Base-by-base conservation (phyloP, 64 coral and sea anemone species). In the Anthopleura sola region DNA sequence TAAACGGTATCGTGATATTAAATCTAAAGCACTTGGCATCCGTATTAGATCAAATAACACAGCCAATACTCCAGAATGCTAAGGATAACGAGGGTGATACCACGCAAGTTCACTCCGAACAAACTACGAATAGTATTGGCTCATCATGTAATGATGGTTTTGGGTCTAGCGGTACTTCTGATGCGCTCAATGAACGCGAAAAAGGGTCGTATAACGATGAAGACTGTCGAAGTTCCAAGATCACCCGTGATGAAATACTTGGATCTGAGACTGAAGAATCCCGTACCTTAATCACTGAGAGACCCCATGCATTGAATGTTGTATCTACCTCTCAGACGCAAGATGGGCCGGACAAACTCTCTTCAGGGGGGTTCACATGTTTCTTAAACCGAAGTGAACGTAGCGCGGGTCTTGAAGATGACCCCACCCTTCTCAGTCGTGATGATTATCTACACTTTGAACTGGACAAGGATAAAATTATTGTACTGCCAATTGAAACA, bases 391-490 rank as follows among this genome's bases (percentile, higher is more conserved):
- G 36, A 48, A 37, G 38, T 2, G 76, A 79, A 47, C 38, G 15
- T 21, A 79, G 39, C 44, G 11, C 87, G 37, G 94, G 94, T 5
- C 81, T 97, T 15, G 85, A 87, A 10, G 87, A 97, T 26, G 94
- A 97, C 29, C 94, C 94, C 3, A 97, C 94, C 32, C 84, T 97
- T 3, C 57, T 97, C 40, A 89, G 82, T 75, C 62, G 90, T 24
- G 88, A 93, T 8, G 87, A 97, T 47, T 97, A 93, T 68, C 80
- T 97, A 26, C 94, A 97, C 76, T 97, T 97, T 71, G 94, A 97
- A 83, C 84, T 97, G 16, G 94, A 97, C 47, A 97, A 97, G 57
- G 94, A 97, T 66, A 97, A 93, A 78, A 92, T 97, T n/a, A 92
- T 97, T 36, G 94, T 97, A 17, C 84, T 97, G 29, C 94, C 92